Percentiles rank a stretch among this genome's conserved stretches.
Conservation (phyloP, 2,888 invertebrate genomes). For the Dione juno region DNA sequence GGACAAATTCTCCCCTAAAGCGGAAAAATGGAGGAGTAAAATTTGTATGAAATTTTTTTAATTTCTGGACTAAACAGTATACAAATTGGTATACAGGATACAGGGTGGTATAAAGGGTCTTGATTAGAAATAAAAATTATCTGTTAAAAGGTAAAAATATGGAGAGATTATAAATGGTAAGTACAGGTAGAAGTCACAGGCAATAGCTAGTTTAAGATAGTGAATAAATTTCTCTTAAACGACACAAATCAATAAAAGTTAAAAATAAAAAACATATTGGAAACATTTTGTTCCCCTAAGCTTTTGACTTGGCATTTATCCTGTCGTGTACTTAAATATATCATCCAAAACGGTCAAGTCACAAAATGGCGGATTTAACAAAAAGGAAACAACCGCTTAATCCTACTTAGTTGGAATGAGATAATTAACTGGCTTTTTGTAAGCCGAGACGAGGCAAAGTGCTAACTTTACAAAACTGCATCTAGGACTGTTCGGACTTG, state of each 20-base stretch:
- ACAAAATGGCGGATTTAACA: conserved; percentile 25
- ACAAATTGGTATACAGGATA: too few relatives aligned
- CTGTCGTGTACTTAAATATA: background rate
- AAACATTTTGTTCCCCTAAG: background rate
- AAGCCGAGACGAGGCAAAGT: conserved; percentile 44
- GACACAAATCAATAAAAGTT: too few relatives aligned
- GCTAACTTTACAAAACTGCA: conserved; percentile 49
- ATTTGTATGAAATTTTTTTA: too few relatives aligned
- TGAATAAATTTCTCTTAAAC: background rate
- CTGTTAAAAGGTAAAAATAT: too few relatives aligned
- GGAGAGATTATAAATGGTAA: too few relatives aligned
- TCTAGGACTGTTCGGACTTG: conserved; percentile 43
- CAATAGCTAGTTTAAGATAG: too few relatives aligned
- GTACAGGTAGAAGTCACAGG: too few relatives aligned
- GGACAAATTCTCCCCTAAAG: too few relatives aligned
- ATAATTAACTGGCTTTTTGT: conserved; percentile 46
- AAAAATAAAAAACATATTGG: background rate
- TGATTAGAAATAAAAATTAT: too few relatives aligned
- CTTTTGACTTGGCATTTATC: background rate
- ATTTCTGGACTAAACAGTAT: too few relatives aligned
- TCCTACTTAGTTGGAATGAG: conserved; percentile 39
- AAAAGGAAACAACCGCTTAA: conserved; percentile 35
- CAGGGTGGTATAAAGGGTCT: too few relatives aligned
- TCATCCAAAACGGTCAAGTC: conserved; percentile 18
- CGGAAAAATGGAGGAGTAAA: too few relatives aligned